phyloP scores from a whole-genome alignment of 2,888 invertebrate species.

The Tupiocoris notatus region DNA sequence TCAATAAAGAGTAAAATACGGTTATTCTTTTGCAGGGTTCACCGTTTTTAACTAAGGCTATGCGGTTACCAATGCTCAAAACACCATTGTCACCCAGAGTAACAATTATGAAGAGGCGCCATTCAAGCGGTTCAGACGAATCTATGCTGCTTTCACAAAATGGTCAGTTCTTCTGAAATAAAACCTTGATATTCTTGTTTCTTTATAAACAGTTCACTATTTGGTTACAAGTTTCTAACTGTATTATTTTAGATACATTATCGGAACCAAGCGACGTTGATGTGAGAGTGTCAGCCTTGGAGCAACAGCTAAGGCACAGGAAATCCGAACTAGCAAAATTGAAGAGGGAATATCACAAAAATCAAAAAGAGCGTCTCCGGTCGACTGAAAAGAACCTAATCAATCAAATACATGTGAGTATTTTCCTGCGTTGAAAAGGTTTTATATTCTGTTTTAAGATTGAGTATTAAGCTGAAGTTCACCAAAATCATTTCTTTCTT shows the following conservation, averaged over 20 bases:
- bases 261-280: constrained; percentile 58
- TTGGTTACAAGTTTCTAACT: neutral
- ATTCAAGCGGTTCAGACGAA: constrained; percentile 53
- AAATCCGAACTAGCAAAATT: constrained; percentile 57
- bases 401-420: constrained; percentile 57
- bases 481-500: too few species aligned
- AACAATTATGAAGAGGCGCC: constrained; percentile 47
- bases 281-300: constrained; percentile 56
- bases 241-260: constrained; percentile 41
- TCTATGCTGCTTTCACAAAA: constrained; percentile 52
- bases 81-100: constrained; percentile 50
- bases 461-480: too few species aligned
- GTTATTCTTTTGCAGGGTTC: constrained; percentile 21
- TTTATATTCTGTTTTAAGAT: too few species aligned
- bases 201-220: neutral
- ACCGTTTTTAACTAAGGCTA: constrained; percentile 24
- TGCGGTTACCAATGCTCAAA: constrained; percentile 48
- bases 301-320: constrained; percentile 56
- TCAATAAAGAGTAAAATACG: too few species aligned
- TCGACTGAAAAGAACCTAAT: constrained; percentile 57
- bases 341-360: constrained; percentile 55
- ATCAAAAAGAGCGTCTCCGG: constrained; percentile 55
- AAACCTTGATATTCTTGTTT: neutral
- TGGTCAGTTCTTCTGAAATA: constrained; percentile 46
- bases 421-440: too few species aligned